These are phyloP conservation scores for Siderastrea siderea DNA, from an alignment of 92 coral and sea anemone genomes.

Conservation along the genomic window DNA sequence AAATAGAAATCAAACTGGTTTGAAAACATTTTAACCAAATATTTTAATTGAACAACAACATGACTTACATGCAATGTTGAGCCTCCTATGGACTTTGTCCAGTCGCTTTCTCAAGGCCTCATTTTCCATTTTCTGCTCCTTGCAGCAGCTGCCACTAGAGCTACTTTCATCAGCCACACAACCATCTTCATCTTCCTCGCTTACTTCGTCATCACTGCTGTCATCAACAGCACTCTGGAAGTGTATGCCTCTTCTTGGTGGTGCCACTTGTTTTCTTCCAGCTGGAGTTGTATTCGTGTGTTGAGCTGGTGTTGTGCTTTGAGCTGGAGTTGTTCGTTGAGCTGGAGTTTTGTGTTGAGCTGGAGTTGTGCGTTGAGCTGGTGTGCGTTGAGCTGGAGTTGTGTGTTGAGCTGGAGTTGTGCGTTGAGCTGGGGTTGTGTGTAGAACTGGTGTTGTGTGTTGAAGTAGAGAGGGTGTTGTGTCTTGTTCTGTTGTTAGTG, in stretches of 20 bases:
- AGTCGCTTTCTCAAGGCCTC: constrained; percentile 9
- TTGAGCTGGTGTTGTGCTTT: constrained; percentile 7
- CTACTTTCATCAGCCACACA: neutral
- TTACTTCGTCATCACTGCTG: neutral
- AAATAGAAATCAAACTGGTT: too few species aligned
- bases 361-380: neutral
- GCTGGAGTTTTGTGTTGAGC: neutral
- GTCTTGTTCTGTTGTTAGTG: neutral
- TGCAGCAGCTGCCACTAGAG: neutral
- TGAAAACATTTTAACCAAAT: too few species aligned
- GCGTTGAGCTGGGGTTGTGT: neutral
- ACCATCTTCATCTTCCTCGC: neutral
- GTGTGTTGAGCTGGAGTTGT: neutral
- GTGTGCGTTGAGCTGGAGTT: neutral
- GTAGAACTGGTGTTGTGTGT: neutral
- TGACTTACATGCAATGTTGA: constrained; percentile 9
- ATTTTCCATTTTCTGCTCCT: neutral
- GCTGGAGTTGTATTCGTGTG: neutral
- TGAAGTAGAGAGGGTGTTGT: neutral
- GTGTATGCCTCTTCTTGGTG: neutral
- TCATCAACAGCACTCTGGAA: neutral
- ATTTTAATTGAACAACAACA: neutral
- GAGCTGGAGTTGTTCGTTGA: neutral
- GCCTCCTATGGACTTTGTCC: neutral
- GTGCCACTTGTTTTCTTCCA: neutral